phyloP scores from a whole-genome alignment of 1,140 invertebrate genomes.

The Nasonia giraulti region DNA sequence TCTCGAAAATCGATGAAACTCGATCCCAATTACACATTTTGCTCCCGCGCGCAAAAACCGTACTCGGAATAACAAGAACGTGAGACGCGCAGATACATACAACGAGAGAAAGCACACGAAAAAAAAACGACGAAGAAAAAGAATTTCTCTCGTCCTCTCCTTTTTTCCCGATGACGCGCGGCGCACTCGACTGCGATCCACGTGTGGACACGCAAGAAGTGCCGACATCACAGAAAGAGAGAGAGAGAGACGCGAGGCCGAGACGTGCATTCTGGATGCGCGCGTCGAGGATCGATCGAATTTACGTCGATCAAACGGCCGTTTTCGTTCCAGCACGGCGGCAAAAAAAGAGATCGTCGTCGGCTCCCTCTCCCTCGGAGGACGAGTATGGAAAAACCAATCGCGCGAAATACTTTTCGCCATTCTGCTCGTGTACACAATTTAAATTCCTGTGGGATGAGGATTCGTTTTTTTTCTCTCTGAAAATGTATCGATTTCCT shows the following conservation, averaged over 20 bases:
- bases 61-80: conserved; percentile 37
- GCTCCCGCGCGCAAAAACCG: conserved; percentile 10
- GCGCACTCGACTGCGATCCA: conserved; percentile 51
- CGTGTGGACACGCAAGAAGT: conserved; percentile 57
- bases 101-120: not conserved
- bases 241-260: conserved; percentile 8
- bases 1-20: not conserved
- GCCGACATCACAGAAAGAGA: conserved; percentile 30
- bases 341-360: not conserved
- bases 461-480: too few relatives aligned
- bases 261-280: conserved; percentile 24
- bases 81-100: not conserved
- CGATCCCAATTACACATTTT: conserved; percentile 22
- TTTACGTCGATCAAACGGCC: conserved; percentile 45
- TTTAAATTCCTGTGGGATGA: too few relatives aligned
- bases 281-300: conserved; percentile 43
- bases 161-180: conserved; percentile 22
- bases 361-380: not conserved
- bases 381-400: conserved; percentile 11
- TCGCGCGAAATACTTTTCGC: conserved; percentile 9
- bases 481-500: too few relatives aligned
- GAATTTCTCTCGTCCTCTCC: not conserved
- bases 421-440: not conserved
- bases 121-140: conserved; percentile 8
- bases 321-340: conserved; percentile 21